Conservation (phyloP, 2,113 vertebrate genomes). For the Mola mola region DNA sequence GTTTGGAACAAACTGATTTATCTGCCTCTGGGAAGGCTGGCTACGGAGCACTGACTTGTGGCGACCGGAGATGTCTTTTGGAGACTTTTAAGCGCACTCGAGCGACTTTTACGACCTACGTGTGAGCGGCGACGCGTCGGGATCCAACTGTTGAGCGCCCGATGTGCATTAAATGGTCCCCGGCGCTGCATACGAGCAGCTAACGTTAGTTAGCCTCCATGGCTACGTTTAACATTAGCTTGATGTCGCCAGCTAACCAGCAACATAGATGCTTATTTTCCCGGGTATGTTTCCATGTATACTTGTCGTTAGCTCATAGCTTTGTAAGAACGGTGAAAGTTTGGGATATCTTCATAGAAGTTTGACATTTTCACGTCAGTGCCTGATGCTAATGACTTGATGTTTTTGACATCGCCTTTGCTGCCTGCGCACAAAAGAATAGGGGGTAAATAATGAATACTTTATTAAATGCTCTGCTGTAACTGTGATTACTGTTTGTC, state of each 20-base stretch:
- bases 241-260: slow-evolving; percentile 47
- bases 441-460: background rate
- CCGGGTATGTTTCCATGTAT: slow-evolving; percentile 43
- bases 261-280: slow-evolving; percentile 20
- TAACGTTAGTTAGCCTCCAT: slow-evolving; percentile 69
- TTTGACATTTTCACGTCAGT: background rate
- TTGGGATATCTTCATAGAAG: background rate
- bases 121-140: slow-evolving; percentile 16
- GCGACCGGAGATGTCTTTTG: slow-evolving; percentile 14
- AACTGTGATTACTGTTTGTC: background rate
- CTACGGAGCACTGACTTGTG: slow-evolving; percentile 16
- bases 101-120: slow-evolving; percentile 25
- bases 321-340: background rate
- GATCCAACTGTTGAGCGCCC: slow-evolving; percentile 66
- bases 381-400: background rate
- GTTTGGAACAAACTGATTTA: slow-evolving; percentile 58
- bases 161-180: slow-evolving; percentile 55
- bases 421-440: background rate
- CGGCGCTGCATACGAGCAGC: slow-evolving; percentile 59
- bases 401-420: slow-evolving; percentile 14
- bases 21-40: slow-evolving; percentile 12
- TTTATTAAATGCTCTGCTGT: background rate
- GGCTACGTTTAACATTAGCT: slow-evolving; percentile 64
- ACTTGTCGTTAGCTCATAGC: background rate
- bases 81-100: slow-evolving; percentile 37